phyloP scores from a whole-genome alignment of 2,797 vertebrate species.

The Pantherophis alleghaniensis region DNA sequence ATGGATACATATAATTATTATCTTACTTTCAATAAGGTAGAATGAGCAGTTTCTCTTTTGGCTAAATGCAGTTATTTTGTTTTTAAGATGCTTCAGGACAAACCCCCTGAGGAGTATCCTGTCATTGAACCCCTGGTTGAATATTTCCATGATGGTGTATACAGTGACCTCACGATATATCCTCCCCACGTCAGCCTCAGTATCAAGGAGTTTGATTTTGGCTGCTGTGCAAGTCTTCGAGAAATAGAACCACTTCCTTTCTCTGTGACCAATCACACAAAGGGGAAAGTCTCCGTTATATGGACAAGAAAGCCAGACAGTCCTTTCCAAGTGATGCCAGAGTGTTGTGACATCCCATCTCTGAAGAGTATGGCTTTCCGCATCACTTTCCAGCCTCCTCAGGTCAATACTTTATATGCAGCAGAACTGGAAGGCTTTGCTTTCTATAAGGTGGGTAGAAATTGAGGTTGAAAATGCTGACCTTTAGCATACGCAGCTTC shows the following conservation, averaged over 20 bases:
- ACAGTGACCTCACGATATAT: conserved; percentile 47
- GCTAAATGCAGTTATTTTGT: neutral
- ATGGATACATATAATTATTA: neutral
- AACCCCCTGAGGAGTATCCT: conserved; percentile 35
- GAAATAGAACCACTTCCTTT: conserved; percentile 64
- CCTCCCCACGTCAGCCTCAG: conserved; percentile 75
- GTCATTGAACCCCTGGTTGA: conserved; percentile 70
- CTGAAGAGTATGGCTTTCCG: conserved; percentile 82
- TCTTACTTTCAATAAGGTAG: neutral
- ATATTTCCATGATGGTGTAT: conserved; percentile 69
- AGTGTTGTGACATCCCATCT: conserved; percentile 78
- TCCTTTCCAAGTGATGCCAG: conserved; percentile 79
- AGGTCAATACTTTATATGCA: conserved; percentile 77
- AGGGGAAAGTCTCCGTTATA: conserved; percentile 78
- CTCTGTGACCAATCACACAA: conserved; percentile 84
- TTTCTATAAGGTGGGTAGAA: conserved; percentile 78
- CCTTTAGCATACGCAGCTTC: neutral
- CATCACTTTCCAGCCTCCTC: conserved; percentile 79
- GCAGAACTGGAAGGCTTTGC: conserved; percentile 89
- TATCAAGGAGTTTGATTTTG: conserved; percentile 80
- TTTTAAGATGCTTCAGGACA: conserved; percentile 56
- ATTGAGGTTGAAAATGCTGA: neutral
- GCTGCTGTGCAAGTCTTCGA: conserved; percentile 64
- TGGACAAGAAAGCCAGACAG: conserved; percentile 79
- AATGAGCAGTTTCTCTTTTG: neutral